Evolutionary conservation across 2,113 vertebrate species (phyloP).

Genomic region (Lepidothrix coronata): DNA sequence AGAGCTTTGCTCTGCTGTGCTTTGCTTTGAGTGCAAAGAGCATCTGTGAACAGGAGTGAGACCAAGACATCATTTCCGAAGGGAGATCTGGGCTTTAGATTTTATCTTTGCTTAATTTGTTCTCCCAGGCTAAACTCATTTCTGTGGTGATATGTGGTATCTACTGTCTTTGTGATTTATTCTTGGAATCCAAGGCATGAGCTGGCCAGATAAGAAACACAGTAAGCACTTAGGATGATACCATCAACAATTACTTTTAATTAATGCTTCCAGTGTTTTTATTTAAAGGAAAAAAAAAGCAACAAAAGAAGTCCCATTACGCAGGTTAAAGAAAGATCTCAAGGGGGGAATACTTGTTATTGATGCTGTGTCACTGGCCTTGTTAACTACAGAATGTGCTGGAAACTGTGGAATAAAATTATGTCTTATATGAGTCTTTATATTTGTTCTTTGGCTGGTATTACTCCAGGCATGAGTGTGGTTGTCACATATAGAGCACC

Average conservation of each 20-base stretch:
- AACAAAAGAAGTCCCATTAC: neutral
- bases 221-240: constrained; percentile 57
- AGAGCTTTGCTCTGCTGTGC: neutral
- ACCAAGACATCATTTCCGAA: neutral
- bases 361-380: neutral
- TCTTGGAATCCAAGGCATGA: constrained; percentile 52
- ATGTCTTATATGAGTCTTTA: neutral
- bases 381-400: neutral
- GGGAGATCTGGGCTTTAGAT: constrained; percentile 4
- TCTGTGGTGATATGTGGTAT: constrained; percentile 37
- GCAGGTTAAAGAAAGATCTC: neutral
- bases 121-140: constrained; percentile 32
- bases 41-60: neutral
- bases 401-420: constrained; percentile 36
- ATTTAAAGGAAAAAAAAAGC: neutral
- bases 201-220: constrained; percentile 49
- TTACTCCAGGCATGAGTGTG: neutral
- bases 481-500: neutral
- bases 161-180: constrained; percentile 66
- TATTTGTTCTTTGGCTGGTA: neutral
- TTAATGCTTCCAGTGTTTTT: constrained; percentile 27
- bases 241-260: constrained; percentile 59
- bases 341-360: neutral
- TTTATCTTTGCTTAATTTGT: constrained; percentile 49
- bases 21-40: neutral